phyloP scores from a whole-genome alignment of 2,113 vertebrate genomes.

The Scolopax mira region DNA sequence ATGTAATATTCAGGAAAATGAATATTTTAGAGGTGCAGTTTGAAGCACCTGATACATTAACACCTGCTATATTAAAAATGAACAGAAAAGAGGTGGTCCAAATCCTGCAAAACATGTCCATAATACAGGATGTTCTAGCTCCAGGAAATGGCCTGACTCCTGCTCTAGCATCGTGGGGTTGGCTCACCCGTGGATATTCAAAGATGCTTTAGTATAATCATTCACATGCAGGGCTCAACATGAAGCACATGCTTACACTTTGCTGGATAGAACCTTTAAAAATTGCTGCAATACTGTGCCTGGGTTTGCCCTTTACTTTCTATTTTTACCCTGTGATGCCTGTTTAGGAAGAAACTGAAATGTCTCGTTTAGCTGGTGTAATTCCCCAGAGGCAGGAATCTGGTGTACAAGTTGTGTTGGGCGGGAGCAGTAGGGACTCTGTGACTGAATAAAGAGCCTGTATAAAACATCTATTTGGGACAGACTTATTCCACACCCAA shows the following conservation, averaged over 20 bases:
- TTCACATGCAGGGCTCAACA: not conserved
- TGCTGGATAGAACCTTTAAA: not conserved
- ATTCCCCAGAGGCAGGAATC: not conserved
- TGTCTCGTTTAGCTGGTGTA: not conserved
- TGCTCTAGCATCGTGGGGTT: not conserved
- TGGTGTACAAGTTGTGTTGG: not conserved
- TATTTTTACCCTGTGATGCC: not conserved
- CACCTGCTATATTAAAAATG: not conserved
- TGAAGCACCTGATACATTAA: not conserved
- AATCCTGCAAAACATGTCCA: not conserved
- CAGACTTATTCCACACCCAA: not conserved
- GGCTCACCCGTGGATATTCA: not conserved
- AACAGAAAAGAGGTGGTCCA: not conserved
- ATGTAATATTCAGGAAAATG: constrained; percentile 17
- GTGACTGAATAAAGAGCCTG: not conserved
- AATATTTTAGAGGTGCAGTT: not conserved
- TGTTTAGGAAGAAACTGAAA: not conserved
- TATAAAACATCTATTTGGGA: not conserved
- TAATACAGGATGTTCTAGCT: not conserved
- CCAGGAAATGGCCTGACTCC: not conserved
- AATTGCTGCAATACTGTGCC: not conserved
- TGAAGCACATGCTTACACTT: not conserved
- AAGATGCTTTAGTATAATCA: not conserved
- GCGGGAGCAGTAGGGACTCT: not conserved
- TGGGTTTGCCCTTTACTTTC: not conserved